Evolutionary conservation across 1,140 invertebrate species (phyloP), one percentile per base, ranked within the genome.

Genomic region (Platorchestia sp.): DNA sequence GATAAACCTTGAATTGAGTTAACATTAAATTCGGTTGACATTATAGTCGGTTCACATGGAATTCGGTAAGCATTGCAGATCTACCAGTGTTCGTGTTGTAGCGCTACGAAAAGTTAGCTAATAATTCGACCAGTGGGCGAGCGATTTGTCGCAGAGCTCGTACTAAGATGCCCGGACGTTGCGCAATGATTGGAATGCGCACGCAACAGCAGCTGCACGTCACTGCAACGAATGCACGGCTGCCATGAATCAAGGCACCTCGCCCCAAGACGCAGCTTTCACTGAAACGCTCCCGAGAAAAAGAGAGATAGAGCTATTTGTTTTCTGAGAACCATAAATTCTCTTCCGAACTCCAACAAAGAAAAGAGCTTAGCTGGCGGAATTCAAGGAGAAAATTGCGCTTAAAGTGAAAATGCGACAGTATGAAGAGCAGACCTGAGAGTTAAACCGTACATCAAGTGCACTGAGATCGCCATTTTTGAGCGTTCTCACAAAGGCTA

Each of bases 221-320:
- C 59, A 75, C 36, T 75, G 59, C 3, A 75, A 75, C 43, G 5
- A 41, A 44, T 89, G 87, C 43, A 89, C 43, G 87, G 87, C 5
- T 36, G 43, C 87, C 87, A 89, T 89, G n/a, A 89, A 89, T 89
- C 87, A 89, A 41, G 87, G n/a, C 87, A 89, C 10, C 87, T 3
- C 41, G 87, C 10, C 87, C n/a, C 3, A 89, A 89, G 87, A 89
- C 43, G n/a, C 42, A 89, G 87, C 22, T 89, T 44, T 16, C 10
- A 89, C 42, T 16, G 87, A 89, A 42, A 89, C 87, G 36, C 87
- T 89, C 6, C 43, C 87, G 36, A 89, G 87, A 41, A 75, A 75
- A 75, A 75, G 59, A 36, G 59, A 75, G 59, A 75, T 75, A 42
- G 87, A 42, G 87, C 87, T 44, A 89, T 89, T 44, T 89, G 87